Conservation (phyloP, 2,797 vertebrate species). For the Lutjanus campechanus region DNA sequence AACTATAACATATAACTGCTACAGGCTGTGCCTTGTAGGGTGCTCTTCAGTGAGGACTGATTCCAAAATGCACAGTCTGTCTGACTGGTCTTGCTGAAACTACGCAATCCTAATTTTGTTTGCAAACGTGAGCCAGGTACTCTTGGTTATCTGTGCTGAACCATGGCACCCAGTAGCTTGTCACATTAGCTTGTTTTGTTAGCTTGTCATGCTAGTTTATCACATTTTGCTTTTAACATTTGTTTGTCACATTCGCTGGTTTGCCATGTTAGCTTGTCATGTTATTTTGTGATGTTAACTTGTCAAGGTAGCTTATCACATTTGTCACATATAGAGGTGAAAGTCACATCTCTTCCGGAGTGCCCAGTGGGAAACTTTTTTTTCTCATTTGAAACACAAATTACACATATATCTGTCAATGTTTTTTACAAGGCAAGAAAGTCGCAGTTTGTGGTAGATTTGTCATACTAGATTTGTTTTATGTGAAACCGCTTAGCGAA, state of each 20-base stretch:
- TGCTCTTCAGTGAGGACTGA: neutral
- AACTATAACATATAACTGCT: neutral
- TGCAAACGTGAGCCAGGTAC: neutral
- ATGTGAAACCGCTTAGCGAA: too few relatives aligned
- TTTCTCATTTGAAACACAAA: too few relatives aligned
- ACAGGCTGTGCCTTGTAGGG: neutral
- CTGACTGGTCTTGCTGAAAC: neutral
- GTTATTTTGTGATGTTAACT: too few relatives aligned
- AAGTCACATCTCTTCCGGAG: too few relatives aligned
- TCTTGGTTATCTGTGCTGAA: neutral
- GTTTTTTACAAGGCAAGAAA: too few relatives aligned
- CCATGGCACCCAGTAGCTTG: neutral
- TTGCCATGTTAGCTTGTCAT: neutral
- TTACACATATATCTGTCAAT: too few relatives aligned
- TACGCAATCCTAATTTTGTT: neutral
- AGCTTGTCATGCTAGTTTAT: too few relatives aligned
- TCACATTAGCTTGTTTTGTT: neutral
- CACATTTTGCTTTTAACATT: too few relatives aligned
- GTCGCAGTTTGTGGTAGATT: too few relatives aligned
- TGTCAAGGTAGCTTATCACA: too few relatives aligned
- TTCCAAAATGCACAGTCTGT: neutral
- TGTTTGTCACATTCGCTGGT: neutral
- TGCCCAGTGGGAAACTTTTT: too few relatives aligned
- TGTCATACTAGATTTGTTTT: too few relatives aligned
- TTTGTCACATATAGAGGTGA: neutral